Evolutionary conservation across 2,797 vertebrate genomes (phyloP).

Genomic region (Hippocampus kuda): DNA sequence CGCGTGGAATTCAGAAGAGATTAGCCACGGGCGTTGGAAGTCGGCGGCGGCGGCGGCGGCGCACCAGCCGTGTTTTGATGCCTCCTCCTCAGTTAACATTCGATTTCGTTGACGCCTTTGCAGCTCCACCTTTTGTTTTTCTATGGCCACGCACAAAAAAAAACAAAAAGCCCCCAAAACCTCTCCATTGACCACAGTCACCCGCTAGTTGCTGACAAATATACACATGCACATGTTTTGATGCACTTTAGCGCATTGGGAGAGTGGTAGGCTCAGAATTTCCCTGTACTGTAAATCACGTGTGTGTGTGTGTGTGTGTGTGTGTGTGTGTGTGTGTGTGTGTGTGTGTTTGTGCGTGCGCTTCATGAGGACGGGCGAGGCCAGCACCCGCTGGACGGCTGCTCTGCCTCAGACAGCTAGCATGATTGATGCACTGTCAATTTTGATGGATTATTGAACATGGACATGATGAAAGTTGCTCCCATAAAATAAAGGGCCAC

Average conservation of each 20-base stretch:
- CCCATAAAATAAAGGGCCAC: constrained; percentile 34
- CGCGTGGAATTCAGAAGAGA: constrained; percentile 20
- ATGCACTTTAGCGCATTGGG: constrained; percentile 46
- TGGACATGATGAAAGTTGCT: constrained; percentile 53
- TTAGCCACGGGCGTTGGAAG: neutral
- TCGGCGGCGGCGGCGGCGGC: neutral
- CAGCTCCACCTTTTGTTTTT: neutral
- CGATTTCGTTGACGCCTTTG: neutral
- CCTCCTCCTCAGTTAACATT: neutral
- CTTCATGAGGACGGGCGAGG: constrained; percentile 43
- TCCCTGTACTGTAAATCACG: constrained; percentile 45
- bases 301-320: constrained; percentile 13
- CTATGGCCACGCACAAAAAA: neutral
- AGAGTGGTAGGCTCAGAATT: constrained; percentile 44
- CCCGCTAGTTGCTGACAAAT: constrained; percentile 28
- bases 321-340: constrained; percentile 2
- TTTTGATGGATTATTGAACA: constrained; percentile 61
- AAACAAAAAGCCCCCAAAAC: neutral
- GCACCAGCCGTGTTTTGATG: neutral
- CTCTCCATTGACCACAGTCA: neutral
- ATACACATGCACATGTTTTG: constrained; percentile 36
- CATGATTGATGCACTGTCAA: constrained; percentile 62
- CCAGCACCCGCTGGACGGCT: constrained; percentile 33
- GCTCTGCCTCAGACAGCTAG: constrained; percentile 41
- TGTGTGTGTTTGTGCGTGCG: constrained; percentile 9